A percentile compares a stretch with the other conserved stretches of the same genome.
These are phyloP conservation scores for Coptodon rendalli DNA, from an alignment of 2,113 vertebrate genomes.

Conservation along the genomic window DNA sequence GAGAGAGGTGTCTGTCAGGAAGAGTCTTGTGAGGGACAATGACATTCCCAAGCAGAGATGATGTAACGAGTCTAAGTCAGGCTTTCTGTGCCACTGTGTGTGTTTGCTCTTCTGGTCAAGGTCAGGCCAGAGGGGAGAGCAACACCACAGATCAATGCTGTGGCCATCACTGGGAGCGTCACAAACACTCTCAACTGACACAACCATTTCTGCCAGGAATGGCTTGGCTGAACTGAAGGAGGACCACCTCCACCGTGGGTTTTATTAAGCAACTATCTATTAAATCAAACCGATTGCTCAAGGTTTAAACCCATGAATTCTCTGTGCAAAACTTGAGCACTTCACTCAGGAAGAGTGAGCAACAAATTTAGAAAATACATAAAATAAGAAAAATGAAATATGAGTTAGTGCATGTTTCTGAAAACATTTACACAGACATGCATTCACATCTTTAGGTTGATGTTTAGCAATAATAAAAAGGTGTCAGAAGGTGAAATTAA, in stretches of 20 bases:
- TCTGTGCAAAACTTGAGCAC: neutral
- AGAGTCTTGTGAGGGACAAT: slow-evolving; percentile 9
- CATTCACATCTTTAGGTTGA: neutral
- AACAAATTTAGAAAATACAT: neutral
- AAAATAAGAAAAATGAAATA: neutral
- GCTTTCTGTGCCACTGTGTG: slow-evolving; percentile 3
- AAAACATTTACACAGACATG: neutral
- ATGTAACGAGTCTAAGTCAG: slow-evolving; percentile 45
- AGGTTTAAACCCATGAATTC: neutral
- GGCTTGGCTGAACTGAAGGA: neutral
- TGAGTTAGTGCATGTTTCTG: neutral
- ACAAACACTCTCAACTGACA: slow-evolving; percentile 54
- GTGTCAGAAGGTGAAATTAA: neutral
- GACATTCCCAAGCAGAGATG: slow-evolving; percentile 43
- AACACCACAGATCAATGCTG: slow-evolving; percentile 73
- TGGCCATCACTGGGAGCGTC: slow-evolving; percentile 44
- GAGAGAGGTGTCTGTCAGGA: neutral
- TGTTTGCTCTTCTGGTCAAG: slow-evolving; percentile 58
- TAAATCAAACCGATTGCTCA: neutral
- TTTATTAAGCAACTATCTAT: neutral
- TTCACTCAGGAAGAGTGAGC: neutral
- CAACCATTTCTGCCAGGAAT: slow-evolving; percentile 25
- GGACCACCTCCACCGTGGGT: slow-evolving; percentile 9
- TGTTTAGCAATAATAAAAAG: fast-evolving
- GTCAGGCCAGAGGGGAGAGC: slow-evolving; percentile 62